These are phyloP conservation scores for Monopis laevigella DNA, from an alignment of 2,888 invertebrate genomes.

Conservation along the genomic window DNA sequence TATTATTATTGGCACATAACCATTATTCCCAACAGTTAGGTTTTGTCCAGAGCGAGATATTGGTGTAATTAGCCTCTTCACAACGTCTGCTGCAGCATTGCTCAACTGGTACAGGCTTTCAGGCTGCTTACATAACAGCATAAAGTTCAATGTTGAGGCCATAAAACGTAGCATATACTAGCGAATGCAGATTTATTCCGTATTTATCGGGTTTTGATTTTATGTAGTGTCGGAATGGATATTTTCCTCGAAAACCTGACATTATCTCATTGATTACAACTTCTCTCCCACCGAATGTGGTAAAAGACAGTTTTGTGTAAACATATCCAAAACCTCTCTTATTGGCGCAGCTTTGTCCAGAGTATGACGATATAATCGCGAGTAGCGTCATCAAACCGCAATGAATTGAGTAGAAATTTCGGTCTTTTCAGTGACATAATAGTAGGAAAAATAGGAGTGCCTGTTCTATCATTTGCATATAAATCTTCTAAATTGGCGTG, in stretches of 20 bases:
- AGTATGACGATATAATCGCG: conserved; percentile 18
- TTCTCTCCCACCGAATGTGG: conserved; percentile 18
- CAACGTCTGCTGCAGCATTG: conserved; percentile 24
- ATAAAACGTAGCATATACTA: conserved; percentile 22
- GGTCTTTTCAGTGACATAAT: neutral
- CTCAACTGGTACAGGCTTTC: conserved; percentile 22
- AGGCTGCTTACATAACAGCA: conserved; percentile 25
- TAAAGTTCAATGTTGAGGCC: conserved; percentile 25
- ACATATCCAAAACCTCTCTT: conserved; percentile 21
- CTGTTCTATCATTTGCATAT: conserved; percentile 15
- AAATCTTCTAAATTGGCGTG: conserved; percentile 23
- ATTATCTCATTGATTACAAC: conserved; percentile 23
- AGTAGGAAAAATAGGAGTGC: neutral
- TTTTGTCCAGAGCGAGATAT: conserved; percentile 25
- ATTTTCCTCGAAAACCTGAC: conserved; percentile 22
- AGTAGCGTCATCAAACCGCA: conserved; percentile 20
- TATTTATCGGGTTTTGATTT: conserved; percentile 17
- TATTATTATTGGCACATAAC: neutral
- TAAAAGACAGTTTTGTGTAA: conserved; percentile 19
- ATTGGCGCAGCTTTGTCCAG: conserved; percentile 23
- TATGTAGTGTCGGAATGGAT: conserved; percentile 19
- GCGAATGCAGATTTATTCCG: conserved; percentile 19
- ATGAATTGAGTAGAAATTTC: no score
- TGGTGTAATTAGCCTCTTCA: conserved; percentile 22
- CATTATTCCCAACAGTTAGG: conserved; percentile 22